These are phyloP conservation scores for Lacerta viridis DNA, from an alignment of 2,797 vertebrate species.

Conservation along the genomic window DNA sequence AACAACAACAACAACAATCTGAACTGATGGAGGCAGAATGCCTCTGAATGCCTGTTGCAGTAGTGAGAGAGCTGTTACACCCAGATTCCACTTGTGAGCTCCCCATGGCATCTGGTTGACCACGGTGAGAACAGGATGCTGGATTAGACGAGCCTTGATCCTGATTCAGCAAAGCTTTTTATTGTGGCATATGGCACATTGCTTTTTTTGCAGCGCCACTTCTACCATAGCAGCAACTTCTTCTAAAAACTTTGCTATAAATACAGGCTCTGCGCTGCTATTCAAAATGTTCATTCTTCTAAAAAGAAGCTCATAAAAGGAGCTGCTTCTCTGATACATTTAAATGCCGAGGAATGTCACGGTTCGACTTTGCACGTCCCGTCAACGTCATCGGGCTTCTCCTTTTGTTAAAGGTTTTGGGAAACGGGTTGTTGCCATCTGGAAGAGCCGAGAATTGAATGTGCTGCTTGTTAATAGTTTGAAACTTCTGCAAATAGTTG, in stretches of 20 bases:
- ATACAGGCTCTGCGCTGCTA: constrained; percentile 41
- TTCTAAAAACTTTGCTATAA: constrained; percentile 58
- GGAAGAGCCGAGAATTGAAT: neutral
- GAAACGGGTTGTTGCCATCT: constrained; percentile 4
- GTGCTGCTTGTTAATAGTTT: neutral
- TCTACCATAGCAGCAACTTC: constrained; percentile 48
- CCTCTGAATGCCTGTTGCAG: too few relatives aligned
- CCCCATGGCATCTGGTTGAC: too few relatives aligned
- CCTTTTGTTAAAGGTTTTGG: constrained; percentile 2
- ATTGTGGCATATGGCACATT: constrained; percentile 42
- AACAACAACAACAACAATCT: too few relatives aligned
- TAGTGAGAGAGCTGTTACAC: too few relatives aligned
- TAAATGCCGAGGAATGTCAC: constrained; percentile 8
- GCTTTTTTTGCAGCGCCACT: constrained; percentile 44
- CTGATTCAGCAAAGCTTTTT: neutral
- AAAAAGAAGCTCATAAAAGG: neutral
- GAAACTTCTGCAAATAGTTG: neutral
- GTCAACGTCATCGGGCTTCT: constrained; percentile 4
- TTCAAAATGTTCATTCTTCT: constrained; percentile 42
- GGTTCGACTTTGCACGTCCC: neutral
- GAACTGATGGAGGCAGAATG: too few relatives aligned
- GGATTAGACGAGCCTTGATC: too few relatives aligned
- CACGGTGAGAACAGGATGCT: too few relatives aligned
- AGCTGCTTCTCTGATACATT: neutral
- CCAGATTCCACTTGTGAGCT: too few relatives aligned